A percentile compares a stretch with the other conserved stretches of the same genome.
Evolutionary conservation across 2,797 vertebrate species (phyloP).

Genomic region (Anisognathus igniventris): DNA sequence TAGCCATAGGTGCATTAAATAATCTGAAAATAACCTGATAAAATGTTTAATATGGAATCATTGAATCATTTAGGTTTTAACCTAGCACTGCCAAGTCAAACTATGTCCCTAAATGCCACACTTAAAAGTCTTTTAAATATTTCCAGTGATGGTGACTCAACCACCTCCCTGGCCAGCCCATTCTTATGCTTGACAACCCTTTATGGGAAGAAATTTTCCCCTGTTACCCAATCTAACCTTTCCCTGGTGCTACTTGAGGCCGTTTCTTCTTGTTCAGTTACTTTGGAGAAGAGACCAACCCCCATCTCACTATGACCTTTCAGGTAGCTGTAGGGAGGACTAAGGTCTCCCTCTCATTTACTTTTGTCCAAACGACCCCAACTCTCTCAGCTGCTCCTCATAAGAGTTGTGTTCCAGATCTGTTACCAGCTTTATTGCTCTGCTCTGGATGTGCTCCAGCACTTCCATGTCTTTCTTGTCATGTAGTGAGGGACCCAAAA

Average conservation of each 20-base stretch:
- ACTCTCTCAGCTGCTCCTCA: background rate
- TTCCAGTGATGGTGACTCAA: background rate
- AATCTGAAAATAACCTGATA: background rate
- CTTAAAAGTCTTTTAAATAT: background rate
- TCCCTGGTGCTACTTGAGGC: background rate
- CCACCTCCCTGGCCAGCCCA: background rate
- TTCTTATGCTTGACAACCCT: background rate
- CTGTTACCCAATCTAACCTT: background rate
- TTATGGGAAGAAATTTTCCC: background rate
- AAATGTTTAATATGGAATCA: background rate
- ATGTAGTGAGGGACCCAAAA: background rate
- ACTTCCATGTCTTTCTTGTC: background rate
- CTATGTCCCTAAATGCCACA: background rate
- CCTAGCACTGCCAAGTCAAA: background rate
- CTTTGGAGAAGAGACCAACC: rapidly evolving
- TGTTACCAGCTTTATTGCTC: background rate
- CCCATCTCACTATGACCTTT: background rate
- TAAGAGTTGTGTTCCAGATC: background rate
- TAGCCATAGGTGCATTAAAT: background rate
- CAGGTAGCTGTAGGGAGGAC: background rate
- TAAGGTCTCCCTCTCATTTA: background rate
- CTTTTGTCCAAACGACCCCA: background rate
- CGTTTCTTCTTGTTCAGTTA: background rate
- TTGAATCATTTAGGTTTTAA: background rate
- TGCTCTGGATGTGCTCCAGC: background rate